Percentiles rank a stretch among this genome's conserved stretches.
Conservation (phyloP, 1,140 invertebrate genomes). For the Drosophila erecta region DNA sequence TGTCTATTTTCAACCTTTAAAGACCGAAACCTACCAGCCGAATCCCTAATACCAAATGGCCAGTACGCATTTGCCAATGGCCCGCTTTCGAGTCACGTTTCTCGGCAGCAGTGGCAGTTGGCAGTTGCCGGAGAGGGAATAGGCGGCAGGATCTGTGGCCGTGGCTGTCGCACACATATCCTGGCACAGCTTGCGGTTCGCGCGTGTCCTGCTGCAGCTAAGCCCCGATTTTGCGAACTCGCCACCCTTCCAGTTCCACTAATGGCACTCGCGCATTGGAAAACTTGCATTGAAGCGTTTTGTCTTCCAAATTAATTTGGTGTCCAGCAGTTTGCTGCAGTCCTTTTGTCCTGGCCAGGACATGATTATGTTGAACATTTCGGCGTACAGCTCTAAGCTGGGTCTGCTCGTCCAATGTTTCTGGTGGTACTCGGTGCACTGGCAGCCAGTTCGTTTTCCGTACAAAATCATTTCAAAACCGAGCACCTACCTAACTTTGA, state of each 20-base stretch:
- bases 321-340: slow-evolving; percentile 50
- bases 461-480: too few relatives aligned
- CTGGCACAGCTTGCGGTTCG: slow-evolving; percentile 57
- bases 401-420: slow-evolving; percentile 8
- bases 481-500: too few relatives aligned
- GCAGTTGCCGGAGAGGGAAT: slow-evolving; percentile 18
- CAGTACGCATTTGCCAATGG: slow-evolving; percentile 50
- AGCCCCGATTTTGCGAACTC: slow-evolving; percentile 8
- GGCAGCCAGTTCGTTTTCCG: neutral
- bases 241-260: slow-evolving; percentile 23
- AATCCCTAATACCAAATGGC: slow-evolving; percentile 22
- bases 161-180: slow-evolving; percentile 37
- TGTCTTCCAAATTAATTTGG: slow-evolving; percentile 81
- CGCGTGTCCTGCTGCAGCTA: slow-evolving; percentile 50
- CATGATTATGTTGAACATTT: slow-evolving; percentile 78
- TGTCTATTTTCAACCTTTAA: slow-evolving; percentile 5
- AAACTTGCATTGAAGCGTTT: slow-evolving; percentile 69
- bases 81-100: slow-evolving; percentile 53
- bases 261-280: slow-evolving; percentile 68
- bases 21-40: neutral
- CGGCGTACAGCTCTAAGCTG: slow-evolving; percentile 48
- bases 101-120: slow-evolving; percentile 20
- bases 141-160: slow-evolving; percentile 31
- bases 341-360: slow-evolving; percentile 55
- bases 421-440: slow-evolving; percentile 4